Evolutionary conservation across 2,888 invertebrate species (phyloP).

Genomic region (Drosophila nigricruria): DNA sequence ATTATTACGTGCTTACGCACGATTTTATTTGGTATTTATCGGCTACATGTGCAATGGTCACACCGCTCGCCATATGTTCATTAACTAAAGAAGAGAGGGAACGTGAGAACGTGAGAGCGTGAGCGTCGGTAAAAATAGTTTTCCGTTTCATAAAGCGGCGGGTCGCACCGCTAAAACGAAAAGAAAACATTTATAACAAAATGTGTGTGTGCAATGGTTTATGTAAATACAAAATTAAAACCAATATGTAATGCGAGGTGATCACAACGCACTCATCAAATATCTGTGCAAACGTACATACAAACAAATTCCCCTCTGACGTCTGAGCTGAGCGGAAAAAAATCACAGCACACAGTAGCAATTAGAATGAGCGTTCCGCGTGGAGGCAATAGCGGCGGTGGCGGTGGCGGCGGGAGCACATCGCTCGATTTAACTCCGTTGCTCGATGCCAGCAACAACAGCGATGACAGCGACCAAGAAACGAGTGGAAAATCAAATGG

Average conservation of each 20-base stretch:
- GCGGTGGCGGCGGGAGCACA: conserved; percentile 45
- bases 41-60: conserved; percentile 17
- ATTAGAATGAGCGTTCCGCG: conserved; percentile 71
- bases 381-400: conserved; percentile 30
- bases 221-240: conserved; percentile 7
- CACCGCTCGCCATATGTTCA: conserved; percentile 53
- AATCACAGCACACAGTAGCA: conserved; percentile 39
- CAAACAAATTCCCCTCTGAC: conserved; percentile 17
- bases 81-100: conserved; percentile 25
- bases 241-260: conserved; percentile 19
- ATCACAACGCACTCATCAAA: conserved; percentile 17
- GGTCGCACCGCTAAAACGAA: conserved; percentile 23
- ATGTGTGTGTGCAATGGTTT: conserved; percentile 21
- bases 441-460: conserved; percentile 51
- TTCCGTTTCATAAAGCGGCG: conserved; percentile 22
- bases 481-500: conserved; percentile 46
- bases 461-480: conserved; percentile 50
- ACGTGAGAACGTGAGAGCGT: conserved; percentile 34
- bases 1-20: too few relatives aligned
- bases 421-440: conserved; percentile 66
- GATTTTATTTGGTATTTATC: conserved; percentile 7
- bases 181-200: conserved; percentile 16
- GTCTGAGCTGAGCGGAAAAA: conserved; percentile 25
- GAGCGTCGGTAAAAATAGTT: conserved; percentile 56
- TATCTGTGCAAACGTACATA: conserved; percentile 15